These are phyloP conservation scores for Philotrypesis tridentata DNA, from an alignment of 1,140 invertebrate genomes.

Conservation along the genomic window DNA sequence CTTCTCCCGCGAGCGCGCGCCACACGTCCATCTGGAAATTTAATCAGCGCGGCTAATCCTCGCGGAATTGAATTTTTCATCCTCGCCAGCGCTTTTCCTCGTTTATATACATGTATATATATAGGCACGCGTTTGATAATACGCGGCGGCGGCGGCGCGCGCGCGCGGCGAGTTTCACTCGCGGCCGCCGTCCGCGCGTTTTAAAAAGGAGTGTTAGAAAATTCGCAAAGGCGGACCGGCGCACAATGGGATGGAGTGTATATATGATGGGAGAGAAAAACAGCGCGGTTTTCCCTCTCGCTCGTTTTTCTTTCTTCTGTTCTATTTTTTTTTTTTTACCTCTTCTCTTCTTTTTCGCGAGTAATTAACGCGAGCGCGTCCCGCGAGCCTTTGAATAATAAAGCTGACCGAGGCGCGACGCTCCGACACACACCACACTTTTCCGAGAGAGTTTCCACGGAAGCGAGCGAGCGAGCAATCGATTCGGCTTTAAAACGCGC, in stretches of 20 bases:
- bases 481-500: neutral
- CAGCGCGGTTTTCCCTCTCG: too few relatives aligned
- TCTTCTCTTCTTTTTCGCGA: neutral
- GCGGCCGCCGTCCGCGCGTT: too few relatives aligned
- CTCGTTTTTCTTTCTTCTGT: neutral
- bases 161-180: too few relatives aligned
- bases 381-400: constrained; percentile 49
- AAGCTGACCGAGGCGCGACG: constrained; percentile 17
- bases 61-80: neutral
- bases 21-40: neutral
- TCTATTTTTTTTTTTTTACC: constrained; percentile 27
- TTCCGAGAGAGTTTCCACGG: constrained; percentile 47
- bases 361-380: constrained; percentile 38
- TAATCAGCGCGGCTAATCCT: neutral
- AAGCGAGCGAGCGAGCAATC: neutral
- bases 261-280: too few relatives aligned
- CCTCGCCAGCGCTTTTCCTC: too few relatives aligned
- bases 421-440: too few relatives aligned
- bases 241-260: neutral
- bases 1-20: too few relatives aligned
- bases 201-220: neutral
- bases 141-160: too few relatives aligned
- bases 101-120: too few relatives aligned
- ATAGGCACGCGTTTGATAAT: too few relatives aligned
- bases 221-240: neutral